Percentiles rank a stretch among this genome's conserved stretches.
phyloP scores from a whole-genome alignment of 2,888 invertebrate genomes.

The Volucella inanis region DNA sequence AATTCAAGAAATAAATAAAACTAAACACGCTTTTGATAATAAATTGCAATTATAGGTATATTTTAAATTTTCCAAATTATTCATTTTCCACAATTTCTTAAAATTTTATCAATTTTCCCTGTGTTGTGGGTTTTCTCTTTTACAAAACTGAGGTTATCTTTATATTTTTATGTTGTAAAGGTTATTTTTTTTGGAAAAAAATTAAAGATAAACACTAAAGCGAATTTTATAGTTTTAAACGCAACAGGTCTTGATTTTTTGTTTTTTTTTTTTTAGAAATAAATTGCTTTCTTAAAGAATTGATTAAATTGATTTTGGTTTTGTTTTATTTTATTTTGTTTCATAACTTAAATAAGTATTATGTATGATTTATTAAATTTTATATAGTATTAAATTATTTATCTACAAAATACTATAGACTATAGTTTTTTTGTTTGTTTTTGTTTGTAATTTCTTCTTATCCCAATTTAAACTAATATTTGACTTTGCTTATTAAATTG shows the following conservation, averaged over 20 bases:
- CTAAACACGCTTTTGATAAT: constrained; percentile 28
- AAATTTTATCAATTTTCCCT: constrained; percentile 34
- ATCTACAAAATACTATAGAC: constrained; percentile 42
- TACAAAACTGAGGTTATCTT: too few relatives aligned
- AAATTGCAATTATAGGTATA: constrained; percentile 55
- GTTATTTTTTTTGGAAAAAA: constrained; percentile 49
- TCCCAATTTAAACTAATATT: neutral
- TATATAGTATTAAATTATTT: constrained; percentile 47
- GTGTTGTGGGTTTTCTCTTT: too few relatives aligned
- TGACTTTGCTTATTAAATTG: constrained; percentile 40
- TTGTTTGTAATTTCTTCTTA: neutral
- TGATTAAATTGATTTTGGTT: neutral
- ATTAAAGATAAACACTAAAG: constrained; percentile 49
- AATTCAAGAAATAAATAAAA: neutral
- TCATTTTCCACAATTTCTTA: constrained; percentile 11
- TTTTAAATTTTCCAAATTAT: constrained; percentile 38
- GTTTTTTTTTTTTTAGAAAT: constrained; percentile 10
- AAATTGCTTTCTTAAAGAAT: constrained; percentile 40
- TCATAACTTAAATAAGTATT: constrained; percentile 5
- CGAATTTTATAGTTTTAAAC: constrained; percentile 40
- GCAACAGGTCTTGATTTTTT: constrained; percentile 2
- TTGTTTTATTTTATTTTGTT: constrained; percentile 12
- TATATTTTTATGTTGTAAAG: too few relatives aligned
- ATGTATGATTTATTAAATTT: constrained; percentile 9
- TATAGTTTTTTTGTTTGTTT: constrained; percentile 4